Percentiles rank a stretch among this genome's conserved stretches.
phyloP scores from a whole-genome alignment of 2,113 vertebrate genomes.

The Eudyptes chrysolophus region DNA sequence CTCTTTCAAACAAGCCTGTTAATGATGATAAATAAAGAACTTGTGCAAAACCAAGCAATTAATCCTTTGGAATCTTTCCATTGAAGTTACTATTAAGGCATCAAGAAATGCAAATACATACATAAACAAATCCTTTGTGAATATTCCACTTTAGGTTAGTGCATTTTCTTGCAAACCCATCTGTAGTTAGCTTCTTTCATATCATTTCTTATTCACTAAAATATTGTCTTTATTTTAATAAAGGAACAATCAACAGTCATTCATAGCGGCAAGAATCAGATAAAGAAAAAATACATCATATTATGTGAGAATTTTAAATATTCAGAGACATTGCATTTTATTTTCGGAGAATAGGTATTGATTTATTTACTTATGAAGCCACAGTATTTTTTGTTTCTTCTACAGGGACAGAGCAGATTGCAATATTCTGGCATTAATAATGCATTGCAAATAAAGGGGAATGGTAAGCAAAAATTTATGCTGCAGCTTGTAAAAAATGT shows the following conservation, averaged over 20 bases:
- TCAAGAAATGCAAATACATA: constrained; percentile 42
- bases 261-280: neutral
- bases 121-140: constrained; percentile 47
- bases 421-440: constrained; percentile 42
- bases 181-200: neutral
- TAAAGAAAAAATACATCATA: neutral
- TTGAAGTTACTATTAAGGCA: constrained; percentile 55
- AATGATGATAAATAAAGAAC: constrained; percentile 71
- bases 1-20: constrained; percentile 42
- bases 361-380: neutral
- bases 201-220: neutral
- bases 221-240: constrained; percentile 7
- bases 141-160: neutral
- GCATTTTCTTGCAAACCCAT: neutral
- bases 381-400: neutral
- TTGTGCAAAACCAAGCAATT: constrained; percentile 63
- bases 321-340: neutral
- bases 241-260: neutral
- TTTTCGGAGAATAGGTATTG: neutral
- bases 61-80: constrained; percentile 58
- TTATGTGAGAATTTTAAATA: neutral
- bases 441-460: constrained; percentile 23
- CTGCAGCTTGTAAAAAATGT: constrained; percentile 12
- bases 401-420: neutral
- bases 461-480: constrained; percentile 5